Conservation (phyloP, 2,113 vertebrate genomes). For the Zootoca vivipara region DNA sequence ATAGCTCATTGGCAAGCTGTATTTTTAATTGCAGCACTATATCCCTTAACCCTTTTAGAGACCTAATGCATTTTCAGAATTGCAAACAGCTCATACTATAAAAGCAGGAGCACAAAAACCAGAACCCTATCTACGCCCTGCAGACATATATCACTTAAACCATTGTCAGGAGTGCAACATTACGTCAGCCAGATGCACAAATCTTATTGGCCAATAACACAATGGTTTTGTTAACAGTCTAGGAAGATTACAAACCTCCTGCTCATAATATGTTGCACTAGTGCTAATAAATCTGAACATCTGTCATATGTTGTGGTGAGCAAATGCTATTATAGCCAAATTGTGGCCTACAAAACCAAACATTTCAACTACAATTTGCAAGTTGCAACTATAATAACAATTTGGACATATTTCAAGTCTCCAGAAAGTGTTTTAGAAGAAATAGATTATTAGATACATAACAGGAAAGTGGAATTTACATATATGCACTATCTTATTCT, state of each 20-base stretch:
- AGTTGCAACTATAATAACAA: background rate
- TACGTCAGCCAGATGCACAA: fast-evolving
- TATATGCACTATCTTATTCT: background rate
- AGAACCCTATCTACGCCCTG: conserved; percentile 2
- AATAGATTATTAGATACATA: background rate
- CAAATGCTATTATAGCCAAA: conserved; percentile 9
- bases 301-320: background rate
- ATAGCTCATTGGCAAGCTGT: conserved; percentile 67
- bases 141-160: background rate
- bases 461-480: background rate
- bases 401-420: background rate
- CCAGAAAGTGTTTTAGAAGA: background rate
- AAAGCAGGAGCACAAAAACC: background rate
- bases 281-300: conserved; percentile 1
- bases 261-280: background rate
- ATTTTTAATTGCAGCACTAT: conserved; percentile 53
- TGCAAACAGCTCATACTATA: background rate
- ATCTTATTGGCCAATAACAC: background rate
- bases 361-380: background rate
- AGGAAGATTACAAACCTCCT: background rate
- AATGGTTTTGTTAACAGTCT: background rate
- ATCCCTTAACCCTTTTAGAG: conserved; percentile 47
- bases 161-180: background rate
- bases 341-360: background rate
- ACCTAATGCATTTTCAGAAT: background rate